Conservation (phyloP, 1,140 invertebrate genomes). For the Limonius californicus region DNA sequence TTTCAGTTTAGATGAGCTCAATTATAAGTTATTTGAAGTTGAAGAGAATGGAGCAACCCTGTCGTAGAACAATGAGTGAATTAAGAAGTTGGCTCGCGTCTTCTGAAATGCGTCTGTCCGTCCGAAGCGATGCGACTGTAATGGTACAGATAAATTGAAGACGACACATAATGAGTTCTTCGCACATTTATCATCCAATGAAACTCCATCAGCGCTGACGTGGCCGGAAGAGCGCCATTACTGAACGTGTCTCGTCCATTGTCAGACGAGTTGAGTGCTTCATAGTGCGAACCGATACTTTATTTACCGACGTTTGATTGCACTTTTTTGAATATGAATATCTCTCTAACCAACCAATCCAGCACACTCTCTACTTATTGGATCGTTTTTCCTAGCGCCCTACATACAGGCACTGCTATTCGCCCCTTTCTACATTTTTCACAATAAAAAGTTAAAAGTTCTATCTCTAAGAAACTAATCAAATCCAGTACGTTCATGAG, state of each 20-base stretch:
- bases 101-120: not conserved
- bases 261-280: slow-evolving; percentile 28
- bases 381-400: too few relatives aligned
- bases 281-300: slow-evolving; percentile 16
- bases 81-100: slow-evolving; percentile 5
- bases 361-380: too few relatives aligned
- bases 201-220: slow-evolving; percentile 39
- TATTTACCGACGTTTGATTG: slow-evolving; percentile 3
- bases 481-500: too few relatives aligned
- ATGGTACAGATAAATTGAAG: slow-evolving; percentile 5
- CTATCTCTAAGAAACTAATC: too few relatives aligned
- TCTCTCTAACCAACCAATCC: too few relatives aligned
- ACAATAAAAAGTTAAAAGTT: too few relatives aligned
- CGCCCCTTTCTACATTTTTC: too few relatives aligned
- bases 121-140: not conserved
- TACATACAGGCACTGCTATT: too few relatives aligned
- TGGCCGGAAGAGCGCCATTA: slow-evolving; percentile 42
- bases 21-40: slow-evolving; percentile 9
- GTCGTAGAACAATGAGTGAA: slow-evolving; percentile 3
- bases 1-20: slow-evolving; percentile 12
- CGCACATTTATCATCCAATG: slow-evolving; percentile 41
- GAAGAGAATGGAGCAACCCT: not conserved
- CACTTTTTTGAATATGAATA: not conserved
- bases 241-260: slow-evolving; percentile 40
- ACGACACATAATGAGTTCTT: slow-evolving; percentile 37